Evolutionary conservation across 2,888 invertebrate genomes (phyloP), one percentile per base, ranked within the genome.

Genomic region (Smittia sp.): DNA sequence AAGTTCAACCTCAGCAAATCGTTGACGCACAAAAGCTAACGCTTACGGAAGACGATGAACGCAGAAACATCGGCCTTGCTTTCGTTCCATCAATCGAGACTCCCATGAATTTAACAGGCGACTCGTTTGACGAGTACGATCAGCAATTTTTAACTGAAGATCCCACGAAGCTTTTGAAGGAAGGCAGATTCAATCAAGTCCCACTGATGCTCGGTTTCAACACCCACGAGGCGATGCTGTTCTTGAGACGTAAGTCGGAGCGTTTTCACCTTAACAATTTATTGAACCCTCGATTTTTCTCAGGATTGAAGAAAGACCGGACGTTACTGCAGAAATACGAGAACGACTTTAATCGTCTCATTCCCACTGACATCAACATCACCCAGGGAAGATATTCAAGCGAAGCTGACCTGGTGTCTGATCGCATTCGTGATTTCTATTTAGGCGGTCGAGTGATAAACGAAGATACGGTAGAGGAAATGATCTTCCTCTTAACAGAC

Each of bases 181-280:
- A 77, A 75, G 79, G 80, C 66, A 78, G 79, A 0, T 86, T 86
- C 18, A 83, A 84, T 22, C 85, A 85, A 73, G 85, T 88, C 13
- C 89, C 89, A 0, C 84, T 88, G 77, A 84, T 89, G 75, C 85
- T 86, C 0, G 89, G 89, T 86, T 86, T 77, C 15, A 89, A 88
- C 75, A 86, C 87, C 0, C 86, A 88, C 76, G 89, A 89, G 77
- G 88, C 88, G n/a, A 85, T 87, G 78, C 83, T 87, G 38, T 82
- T 87, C n/a, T 85, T 87, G 72, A 80, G 86, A 82, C 83, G 87
- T 87, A 78, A 84, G 84, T 75, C 20, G 9, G 18, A 13, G 25
- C 22, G 24, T 22, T 9, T 27, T 58, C 38, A 27, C 11, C 41
- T 66, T 32, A 32, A 32, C 46, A 46, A 6, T 46, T 46, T 46